These are phyloP conservation scores for Leptoclinus maculatus DNA, from an alignment of 2,797 vertebrate genomes.

Conservation along the genomic window DNA sequence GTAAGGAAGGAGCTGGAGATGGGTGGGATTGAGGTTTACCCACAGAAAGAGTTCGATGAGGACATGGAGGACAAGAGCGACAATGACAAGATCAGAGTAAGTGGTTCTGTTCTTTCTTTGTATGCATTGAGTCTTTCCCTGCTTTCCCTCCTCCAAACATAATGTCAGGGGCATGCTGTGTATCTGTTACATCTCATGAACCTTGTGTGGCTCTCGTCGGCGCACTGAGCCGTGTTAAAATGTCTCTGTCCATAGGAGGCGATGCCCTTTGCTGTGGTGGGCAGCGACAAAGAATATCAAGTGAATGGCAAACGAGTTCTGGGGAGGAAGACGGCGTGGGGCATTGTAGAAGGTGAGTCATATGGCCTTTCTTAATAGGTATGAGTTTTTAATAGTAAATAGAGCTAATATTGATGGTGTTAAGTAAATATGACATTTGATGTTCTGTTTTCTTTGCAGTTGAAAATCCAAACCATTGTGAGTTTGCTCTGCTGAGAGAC, in stretches of 20 bases:
- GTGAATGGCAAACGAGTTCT: constrained; percentile 95
- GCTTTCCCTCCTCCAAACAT: background rate
- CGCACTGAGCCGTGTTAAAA: constrained; percentile 29
- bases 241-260: constrained; percentile 86
- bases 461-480: constrained; percentile 97
- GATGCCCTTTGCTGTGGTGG: constrained; percentile 98
- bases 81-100: constrained; percentile 98
- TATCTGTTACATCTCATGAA: constrained; percentile 43
- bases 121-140: background rate
- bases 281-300: constrained; percentile 98
- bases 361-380: background rate
- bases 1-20: constrained; percentile 95
- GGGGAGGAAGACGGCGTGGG: constrained; percentile 97
- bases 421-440: constrained; percentile 4
- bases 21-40: constrained; percentile 95
- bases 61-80: constrained; percentile 98
- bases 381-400: background rate
- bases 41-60: constrained; percentile 98
- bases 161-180: constrained; percentile 31
- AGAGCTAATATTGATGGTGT: background rate
- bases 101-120: constrained; percentile 32
- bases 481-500: constrained; percentile 96
- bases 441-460: constrained; percentile 80
- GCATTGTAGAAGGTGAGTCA: constrained; percentile 94
- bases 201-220: background rate